Conservation (phyloP, 2,113 vertebrate species). For the Onychostruthus taczanowskii region DNA sequence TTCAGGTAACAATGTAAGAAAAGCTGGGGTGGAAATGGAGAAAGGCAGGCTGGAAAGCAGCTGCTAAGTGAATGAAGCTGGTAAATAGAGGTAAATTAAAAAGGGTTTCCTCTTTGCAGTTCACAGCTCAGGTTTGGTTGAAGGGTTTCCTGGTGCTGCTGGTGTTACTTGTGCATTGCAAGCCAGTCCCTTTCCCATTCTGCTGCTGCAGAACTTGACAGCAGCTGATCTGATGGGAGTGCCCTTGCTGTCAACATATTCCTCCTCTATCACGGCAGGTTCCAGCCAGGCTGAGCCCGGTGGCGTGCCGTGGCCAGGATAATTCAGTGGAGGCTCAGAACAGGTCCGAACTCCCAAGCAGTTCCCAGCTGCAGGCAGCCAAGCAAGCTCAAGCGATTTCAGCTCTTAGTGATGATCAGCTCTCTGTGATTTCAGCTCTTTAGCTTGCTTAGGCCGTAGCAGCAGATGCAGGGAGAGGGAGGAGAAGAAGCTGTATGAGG, state of each 20-base stretch:
- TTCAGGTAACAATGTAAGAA: background rate
- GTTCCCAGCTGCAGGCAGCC: no score
- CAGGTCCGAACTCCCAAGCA: no score
- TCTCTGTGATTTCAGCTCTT: no score
- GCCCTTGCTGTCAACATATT: background rate
- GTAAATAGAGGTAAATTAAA: background rate
- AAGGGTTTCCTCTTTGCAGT: background rate
- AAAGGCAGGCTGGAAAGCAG: background rate
- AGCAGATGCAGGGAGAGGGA: no score
- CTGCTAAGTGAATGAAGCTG: background rate
- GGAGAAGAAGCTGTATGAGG: no score
- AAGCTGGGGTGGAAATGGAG: accelerated
- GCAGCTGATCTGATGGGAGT: background rate
- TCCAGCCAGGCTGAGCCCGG: no score
- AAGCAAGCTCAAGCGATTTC: no score
- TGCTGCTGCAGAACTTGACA: no score
- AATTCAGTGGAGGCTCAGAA: no score
- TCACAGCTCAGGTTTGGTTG: background rate
- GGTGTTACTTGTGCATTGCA: background rate
- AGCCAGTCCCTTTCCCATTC: background rate
- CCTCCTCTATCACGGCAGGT: background rate
- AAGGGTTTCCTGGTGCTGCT: background rate
- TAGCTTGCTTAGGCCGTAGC: no score
- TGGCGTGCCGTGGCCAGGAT: no score
- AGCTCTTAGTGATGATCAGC: no score